Percentiles rank a stretch among this genome's conserved stretches.
phyloP scores from a whole-genome alignment of 2,113 vertebrate species.

The Lophotis ruficrista region DNA sequence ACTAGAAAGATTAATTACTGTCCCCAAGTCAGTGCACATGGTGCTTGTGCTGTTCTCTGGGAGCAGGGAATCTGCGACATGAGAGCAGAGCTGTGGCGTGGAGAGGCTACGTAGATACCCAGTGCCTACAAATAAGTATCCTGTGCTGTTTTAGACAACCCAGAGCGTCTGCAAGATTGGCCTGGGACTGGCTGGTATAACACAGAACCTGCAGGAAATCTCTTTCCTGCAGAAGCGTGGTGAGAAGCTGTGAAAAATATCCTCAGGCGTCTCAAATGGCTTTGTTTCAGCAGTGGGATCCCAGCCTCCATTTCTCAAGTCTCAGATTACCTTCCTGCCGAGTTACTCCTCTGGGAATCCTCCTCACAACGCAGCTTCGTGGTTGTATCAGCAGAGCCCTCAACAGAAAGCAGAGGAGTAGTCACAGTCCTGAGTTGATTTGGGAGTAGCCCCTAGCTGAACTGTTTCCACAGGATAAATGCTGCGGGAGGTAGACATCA shows the following conservation, averaged over 20 bases:
- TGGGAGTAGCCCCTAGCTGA: not conserved
- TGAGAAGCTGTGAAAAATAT: not conserved
- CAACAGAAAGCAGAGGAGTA: not conserved
- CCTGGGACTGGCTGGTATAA: not conserved
- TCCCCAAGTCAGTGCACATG: not conserved
- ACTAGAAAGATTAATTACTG: not conserved
- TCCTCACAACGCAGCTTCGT: not conserved
- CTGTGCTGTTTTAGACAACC: not conserved
- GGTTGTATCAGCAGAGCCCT: not conserved
- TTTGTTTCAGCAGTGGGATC: not conserved
- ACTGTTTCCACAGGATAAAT: not conserved
- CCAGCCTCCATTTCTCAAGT: not conserved
- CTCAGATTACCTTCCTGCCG: not conserved
- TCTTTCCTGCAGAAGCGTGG: not conserved
- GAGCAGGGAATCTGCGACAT: not conserved
- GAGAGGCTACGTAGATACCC: not conserved
- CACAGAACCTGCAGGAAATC: not conserved
- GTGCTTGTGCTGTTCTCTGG: not conserved
- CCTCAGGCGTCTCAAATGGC: not conserved
- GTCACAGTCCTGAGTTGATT: not conserved
- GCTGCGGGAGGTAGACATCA: not conserved
- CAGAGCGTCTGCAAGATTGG: fast-evolving
- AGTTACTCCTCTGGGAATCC: not conserved
- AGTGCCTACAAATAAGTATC: not conserved
- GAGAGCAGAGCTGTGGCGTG: not conserved